Conservation (phyloP, 2,797 vertebrate species). For the Dryobates pubescens region DNA sequence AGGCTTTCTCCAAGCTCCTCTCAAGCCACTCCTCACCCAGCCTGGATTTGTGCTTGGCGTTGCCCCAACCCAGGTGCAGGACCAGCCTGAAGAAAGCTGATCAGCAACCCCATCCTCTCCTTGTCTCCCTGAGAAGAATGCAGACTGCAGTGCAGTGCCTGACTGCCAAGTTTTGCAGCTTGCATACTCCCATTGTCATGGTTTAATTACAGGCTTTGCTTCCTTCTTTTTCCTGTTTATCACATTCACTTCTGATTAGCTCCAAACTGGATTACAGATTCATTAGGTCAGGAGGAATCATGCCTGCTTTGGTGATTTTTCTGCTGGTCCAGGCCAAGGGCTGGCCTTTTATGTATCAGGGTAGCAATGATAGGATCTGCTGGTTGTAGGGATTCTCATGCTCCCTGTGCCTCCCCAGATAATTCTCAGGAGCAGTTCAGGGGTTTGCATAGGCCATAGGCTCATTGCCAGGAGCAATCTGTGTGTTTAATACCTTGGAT, state of each 20-base stretch:
- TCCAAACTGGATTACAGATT: not conserved
- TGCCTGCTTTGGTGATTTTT: not conserved
- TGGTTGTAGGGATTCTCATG: not conserved
- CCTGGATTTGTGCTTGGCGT: too few relatives aligned
- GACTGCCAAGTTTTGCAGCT: not conserved
- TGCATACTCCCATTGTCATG: slow-evolving; percentile 3
- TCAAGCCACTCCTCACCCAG: too few relatives aligned
- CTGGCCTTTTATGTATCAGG: too few relatives aligned
- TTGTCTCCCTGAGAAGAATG: not conserved
- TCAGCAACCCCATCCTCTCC: not conserved
- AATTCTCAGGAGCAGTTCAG: too few relatives aligned
- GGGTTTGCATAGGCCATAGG: too few relatives aligned
- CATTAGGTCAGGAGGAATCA: not conserved
- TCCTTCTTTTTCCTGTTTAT: slow-evolving; percentile 1
- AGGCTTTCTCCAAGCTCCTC: too few relatives aligned
- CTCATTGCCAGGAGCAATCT: too few relatives aligned
- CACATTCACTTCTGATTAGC: not conserved
- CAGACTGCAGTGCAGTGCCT: not conserved
- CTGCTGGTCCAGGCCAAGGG: not conserved
- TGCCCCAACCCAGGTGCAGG: too few relatives aligned
- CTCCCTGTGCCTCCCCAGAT: not conserved
- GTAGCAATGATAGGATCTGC: not conserved
- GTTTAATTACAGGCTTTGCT: slow-evolving; percentile 21
- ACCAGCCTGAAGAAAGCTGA: not conserved
- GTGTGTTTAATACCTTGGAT: too few relatives aligned